Conservation (phyloP, 2,797 vertebrate genomes). For the Lacerta viridis region DNA sequence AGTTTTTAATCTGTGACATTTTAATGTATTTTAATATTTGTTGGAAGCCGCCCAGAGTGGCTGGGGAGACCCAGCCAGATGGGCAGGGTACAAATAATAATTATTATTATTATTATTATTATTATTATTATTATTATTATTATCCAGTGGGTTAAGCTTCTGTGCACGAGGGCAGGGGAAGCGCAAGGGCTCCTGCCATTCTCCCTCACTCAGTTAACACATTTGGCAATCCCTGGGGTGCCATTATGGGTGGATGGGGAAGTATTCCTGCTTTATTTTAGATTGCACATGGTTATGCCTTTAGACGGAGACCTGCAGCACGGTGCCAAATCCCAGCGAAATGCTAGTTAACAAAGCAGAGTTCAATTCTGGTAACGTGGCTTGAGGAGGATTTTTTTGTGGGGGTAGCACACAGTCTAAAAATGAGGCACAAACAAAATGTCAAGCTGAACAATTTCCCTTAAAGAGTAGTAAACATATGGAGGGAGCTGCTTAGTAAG, state of each 20-base stretch:
- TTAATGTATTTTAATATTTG: too few relatives aligned
- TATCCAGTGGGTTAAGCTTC: not conserved
- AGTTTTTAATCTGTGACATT: too few relatives aligned
- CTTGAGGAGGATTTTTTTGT: not conserved
- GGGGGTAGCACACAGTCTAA: not conserved
- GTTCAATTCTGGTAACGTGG: constrained; percentile 24
- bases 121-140: too few relatives aligned
- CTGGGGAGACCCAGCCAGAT: too few relatives aligned
- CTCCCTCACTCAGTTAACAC: too few relatives aligned
- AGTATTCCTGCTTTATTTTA: not conserved
- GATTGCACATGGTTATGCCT: not conserved
- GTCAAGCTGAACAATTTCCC: constrained; percentile 30
- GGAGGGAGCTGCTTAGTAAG: constrained; percentile 49
- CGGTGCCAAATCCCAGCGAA: not conserved
- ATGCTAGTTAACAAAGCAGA: not conserved
- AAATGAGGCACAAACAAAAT: constrained; percentile 41
- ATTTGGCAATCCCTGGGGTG: not conserved
- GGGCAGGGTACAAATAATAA: too few relatives aligned
- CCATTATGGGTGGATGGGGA: not conserved
- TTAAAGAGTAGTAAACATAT: constrained; percentile 46
- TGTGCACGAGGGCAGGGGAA: not conserved
- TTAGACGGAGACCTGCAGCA: not conserved
- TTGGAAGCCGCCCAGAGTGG: too few relatives aligned
- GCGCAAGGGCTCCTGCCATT: not conserved
- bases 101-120: too few relatives aligned